Evolutionary conservation across 2,888 invertebrate genomes (phyloP).

Genomic region (Tineola bisselliella): DNA sequence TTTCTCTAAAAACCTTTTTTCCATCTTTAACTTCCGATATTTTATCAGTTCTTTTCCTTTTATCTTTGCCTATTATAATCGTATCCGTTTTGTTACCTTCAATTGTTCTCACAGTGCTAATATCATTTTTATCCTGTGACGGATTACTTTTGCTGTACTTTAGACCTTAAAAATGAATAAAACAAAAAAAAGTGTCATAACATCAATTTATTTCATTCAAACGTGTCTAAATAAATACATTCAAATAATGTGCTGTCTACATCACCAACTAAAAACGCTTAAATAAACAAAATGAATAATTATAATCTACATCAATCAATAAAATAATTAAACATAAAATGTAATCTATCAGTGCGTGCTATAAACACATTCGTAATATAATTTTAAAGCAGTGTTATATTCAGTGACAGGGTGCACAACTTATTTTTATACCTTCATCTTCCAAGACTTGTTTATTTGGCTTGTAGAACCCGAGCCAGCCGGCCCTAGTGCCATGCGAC

Average conservation of each 20-base stretch:
- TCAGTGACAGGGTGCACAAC: slow-evolving; percentile 25
- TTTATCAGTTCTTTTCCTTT: slow-evolving; percentile 14
- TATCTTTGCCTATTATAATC: slow-evolving; percentile 15
- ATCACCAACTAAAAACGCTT: not conserved
- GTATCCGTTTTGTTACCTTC: slow-evolving; percentile 17
- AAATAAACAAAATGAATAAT: not conserved
- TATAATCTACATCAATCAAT: not conserved
- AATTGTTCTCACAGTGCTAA: slow-evolving; percentile 15
- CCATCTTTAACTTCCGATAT: slow-evolving; percentile 12
- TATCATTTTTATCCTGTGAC: slow-evolving; percentile 16
- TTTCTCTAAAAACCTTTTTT: slow-evolving; percentile 8
- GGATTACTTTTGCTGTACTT: slow-evolving; percentile 13
- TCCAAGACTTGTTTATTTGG: slow-evolving; percentile 16
- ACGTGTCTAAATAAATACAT: not conserved
- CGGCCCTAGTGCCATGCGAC: slow-evolving; percentile 18
- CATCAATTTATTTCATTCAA: slow-evolving; percentile 22
- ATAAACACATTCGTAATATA: not conserved
- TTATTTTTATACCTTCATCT: slow-evolving; percentile 26
- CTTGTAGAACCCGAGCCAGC: slow-evolving; percentile 21
- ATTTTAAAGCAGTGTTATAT: not conserved
- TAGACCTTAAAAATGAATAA: slow-evolving; percentile 26
- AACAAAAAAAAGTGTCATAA: slow-evolving; percentile 25
- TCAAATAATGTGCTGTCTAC: not conserved
- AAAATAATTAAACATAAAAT: not conserved
- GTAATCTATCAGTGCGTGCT: not conserved